Conservation (phyloP, 2,113 vertebrate species). For the Neodontobutis hainanensis region DNA sequence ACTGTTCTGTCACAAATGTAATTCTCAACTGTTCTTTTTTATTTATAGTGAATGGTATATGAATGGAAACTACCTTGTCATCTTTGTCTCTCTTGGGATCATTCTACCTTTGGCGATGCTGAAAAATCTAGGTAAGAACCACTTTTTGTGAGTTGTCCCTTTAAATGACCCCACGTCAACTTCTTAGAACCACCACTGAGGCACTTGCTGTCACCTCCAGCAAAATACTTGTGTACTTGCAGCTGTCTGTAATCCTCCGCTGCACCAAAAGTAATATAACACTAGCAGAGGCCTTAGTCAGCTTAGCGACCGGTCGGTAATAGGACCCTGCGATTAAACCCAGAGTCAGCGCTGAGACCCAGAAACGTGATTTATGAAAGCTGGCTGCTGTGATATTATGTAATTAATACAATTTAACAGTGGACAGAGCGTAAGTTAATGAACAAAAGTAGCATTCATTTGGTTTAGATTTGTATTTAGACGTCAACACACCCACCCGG, state of each 20-base stretch:
- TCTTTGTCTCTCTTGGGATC: constrained; percentile 89
- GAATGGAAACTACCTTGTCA: constrained; percentile 93
- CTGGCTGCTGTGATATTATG: neutral
- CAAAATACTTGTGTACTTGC: constrained; percentile 10
- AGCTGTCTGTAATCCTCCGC: constrained; percentile 17
- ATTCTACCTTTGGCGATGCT: constrained; percentile 95
- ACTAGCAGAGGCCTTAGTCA: constrained; percentile 19
- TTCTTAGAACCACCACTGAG: neutral
- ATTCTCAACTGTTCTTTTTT: constrained; percentile 22
- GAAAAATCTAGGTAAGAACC: constrained; percentile 90
- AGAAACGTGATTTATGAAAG: constrained; percentile 22
- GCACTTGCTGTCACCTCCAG: neutral
- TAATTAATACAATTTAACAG: neutral
- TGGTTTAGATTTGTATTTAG: neutral
- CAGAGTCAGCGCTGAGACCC: constrained; percentile 16
- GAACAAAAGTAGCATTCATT: neutral
- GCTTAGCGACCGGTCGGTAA: constrained; percentile 32
- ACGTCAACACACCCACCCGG: neutral
- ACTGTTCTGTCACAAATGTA: too few species aligned
- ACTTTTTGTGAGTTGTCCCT: neutral
- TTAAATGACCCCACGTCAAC: neutral
- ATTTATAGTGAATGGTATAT: constrained; percentile 93
- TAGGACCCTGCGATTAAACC: constrained; percentile 8
- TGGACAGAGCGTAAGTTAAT: neutral
- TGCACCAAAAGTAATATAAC: constrained; percentile 14